Percentiles rank a stretch among this genome's conserved stretches.
Conservation (phyloP, 1,140 invertebrate genomes). For the Rhynchophorus ferrugineus region DNA sequence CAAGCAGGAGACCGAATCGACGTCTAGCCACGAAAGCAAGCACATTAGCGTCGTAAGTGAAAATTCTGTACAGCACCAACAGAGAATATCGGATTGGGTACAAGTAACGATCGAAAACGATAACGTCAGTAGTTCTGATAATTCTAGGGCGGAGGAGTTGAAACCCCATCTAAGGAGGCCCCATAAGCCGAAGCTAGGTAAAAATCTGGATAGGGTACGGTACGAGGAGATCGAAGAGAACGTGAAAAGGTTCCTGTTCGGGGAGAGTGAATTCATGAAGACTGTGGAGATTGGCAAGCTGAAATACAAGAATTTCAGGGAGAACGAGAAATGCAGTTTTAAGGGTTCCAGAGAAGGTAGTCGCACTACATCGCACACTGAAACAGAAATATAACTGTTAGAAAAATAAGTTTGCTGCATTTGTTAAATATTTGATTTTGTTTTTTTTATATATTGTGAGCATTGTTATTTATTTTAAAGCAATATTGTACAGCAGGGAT, state of each 20-base stretch:
- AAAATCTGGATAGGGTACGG: slow-evolving; percentile 31
- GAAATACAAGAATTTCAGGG: slow-evolving; percentile 28
- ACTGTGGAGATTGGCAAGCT: slow-evolving; percentile 33
- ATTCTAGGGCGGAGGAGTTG: slow-evolving; percentile 25
- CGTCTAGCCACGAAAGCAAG: slow-evolving; percentile 26
- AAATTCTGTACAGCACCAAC: slow-evolving; percentile 31
- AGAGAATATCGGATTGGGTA: slow-evolving; percentile 36
- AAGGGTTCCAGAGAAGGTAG: slow-evolving; percentile 7
- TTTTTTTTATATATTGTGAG: too few relatives aligned
- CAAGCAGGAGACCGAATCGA: slow-evolving; percentile 14
- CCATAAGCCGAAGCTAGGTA: slow-evolving; percentile 32
- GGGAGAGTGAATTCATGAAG: slow-evolving; percentile 36
- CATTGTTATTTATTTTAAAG: too few relatives aligned
- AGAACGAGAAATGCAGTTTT: slow-evolving; percentile 11
- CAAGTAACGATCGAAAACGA: slow-evolving; percentile 30
- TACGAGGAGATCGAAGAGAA: slow-evolving; percentile 39
- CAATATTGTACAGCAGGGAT: too few relatives aligned
- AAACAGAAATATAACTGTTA: slow-evolving; percentile 33
- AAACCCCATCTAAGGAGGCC: slow-evolving; percentile 6
- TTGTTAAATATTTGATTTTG: too few relatives aligned
- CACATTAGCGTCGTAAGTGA: slow-evolving; percentile 26
- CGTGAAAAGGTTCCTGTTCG: slow-evolving; percentile 38
- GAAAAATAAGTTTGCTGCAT: too few relatives aligned
- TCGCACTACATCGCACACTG: slow-evolving; percentile 26
- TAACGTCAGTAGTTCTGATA: slow-evolving; percentile 24